phyloP scores from a whole-genome alignment of 2,113 vertebrate genomes.

The Chaetodon trifascialis region DNA sequence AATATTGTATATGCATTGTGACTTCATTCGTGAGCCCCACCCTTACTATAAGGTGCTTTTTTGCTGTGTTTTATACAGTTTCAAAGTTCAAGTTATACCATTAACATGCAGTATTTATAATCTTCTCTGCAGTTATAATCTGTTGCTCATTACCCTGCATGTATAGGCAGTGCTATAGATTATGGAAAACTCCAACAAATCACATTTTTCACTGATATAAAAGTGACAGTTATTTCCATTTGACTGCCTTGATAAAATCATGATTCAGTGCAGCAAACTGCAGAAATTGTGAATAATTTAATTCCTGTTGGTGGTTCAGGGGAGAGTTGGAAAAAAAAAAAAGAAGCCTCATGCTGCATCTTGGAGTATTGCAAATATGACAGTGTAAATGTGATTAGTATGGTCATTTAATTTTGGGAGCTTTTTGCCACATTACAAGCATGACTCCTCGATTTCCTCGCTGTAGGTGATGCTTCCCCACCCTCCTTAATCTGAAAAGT shows the following conservation, averaged over 20 bases:
- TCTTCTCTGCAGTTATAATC: not conserved
- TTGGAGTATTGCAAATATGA: not conserved
- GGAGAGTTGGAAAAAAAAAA: not conserved
- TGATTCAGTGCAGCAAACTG: conserved; percentile 20
- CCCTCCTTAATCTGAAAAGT: conserved; percentile 42
- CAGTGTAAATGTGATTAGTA: conserved; percentile 41
- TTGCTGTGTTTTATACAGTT: not conserved
- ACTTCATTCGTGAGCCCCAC: not conserved
- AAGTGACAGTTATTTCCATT: conserved; percentile 40
- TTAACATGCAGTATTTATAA: not conserved
- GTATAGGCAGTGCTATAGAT: not conserved
- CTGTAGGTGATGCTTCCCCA: conserved; percentile 2
- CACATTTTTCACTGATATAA: conserved; percentile 6
- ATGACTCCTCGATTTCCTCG: conserved; percentile 23
- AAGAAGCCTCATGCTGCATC: not conserved
- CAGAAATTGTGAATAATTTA: conserved; percentile 39
- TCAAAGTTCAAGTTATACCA: not conserved
- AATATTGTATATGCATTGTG: too few species aligned
- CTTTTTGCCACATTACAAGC: conserved; percentile 30
- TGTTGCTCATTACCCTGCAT: not conserved
- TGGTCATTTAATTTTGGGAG: conserved; percentile 29
- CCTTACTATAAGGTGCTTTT: too few species aligned
- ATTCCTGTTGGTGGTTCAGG: conserved; percentile 6
- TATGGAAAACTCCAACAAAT: not conserved
- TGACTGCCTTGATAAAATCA: conserved; percentile 30